Conservation (phyloP, 37 sponge, comb jelly and placozoan species). For the Diacarnus erythraeanus region DNA sequence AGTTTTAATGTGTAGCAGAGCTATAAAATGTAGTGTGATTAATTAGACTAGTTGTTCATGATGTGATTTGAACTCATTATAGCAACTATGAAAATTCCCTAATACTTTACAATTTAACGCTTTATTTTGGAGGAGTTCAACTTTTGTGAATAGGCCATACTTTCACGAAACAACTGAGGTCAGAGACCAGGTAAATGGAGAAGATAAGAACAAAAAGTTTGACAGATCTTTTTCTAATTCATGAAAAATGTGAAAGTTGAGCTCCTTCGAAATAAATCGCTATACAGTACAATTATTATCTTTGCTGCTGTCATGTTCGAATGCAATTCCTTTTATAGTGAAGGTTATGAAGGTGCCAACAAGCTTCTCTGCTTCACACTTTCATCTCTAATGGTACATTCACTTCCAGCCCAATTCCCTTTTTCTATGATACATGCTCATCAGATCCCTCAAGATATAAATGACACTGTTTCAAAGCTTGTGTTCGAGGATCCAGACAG, state of each 20-base stretch:
- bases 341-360: constrained; percentile 19
- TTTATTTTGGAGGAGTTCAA: too few relatives aligned
- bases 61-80: too few relatives aligned
- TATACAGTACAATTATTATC: neutral
- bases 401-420: constrained; percentile 62
- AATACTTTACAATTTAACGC: too few relatives aligned
- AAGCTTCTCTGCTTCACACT: constrained; percentile 87
- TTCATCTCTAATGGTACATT: constrained; percentile 72
- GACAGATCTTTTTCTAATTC: too few relatives aligned
- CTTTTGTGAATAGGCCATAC: too few relatives aligned
- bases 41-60: too few relatives aligned
- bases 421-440: neutral
- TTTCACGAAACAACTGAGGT: too few relatives aligned
- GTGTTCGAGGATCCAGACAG: constrained; percentile 19
- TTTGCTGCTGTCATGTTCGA: neutral
- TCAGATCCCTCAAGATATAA: neutral
- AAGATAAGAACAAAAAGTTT: too few relatives aligned
- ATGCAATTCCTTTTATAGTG: neutral
- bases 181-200: too few relatives aligned
- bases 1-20: constrained; percentile 6
- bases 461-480: constrained; percentile 17
- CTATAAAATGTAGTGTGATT: neutral
- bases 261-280: neutral
- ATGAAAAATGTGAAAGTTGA: too few relatives aligned
- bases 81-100: too few relatives aligned